Conservation (phyloP, 2,797 vertebrate species). For the Gambusia yucatana region DNA sequence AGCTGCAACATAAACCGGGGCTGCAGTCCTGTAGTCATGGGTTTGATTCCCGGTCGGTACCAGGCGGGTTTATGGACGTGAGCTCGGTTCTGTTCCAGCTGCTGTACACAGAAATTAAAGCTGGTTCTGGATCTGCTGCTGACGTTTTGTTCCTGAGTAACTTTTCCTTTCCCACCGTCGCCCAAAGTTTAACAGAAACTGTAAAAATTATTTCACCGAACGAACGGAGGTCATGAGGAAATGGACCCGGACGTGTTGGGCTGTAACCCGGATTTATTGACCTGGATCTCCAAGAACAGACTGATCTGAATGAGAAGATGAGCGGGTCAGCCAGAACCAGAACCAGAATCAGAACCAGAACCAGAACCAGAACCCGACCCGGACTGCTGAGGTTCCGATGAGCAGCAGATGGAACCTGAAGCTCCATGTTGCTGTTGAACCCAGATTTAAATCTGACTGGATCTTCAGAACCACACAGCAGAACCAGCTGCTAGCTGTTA, state of each 20-base stretch:
- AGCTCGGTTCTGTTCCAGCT: background rate
- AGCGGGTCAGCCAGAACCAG: no score
- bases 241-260: background rate
- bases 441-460: no score
- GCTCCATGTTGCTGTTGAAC: background rate
- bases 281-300: background rate
- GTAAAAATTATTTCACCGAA: background rate
- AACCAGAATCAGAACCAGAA: background rate
- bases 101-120: background rate
- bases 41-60: background rate
- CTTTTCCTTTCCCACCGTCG: background rate
- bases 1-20: background rate
- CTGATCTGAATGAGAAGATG: background rate
- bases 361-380: no score
- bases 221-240: background rate
- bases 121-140: background rate
- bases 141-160: background rate
- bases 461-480: constrained; percentile 10
- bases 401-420: background rate
- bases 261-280: no score
- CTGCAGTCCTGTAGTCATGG: background rate
- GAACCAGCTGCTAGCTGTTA: constrained; percentile 44
- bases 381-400: background rate
- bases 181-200: background rate
- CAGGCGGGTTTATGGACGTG: background rate